Percentiles rank a stretch among this genome's conserved stretches.
phyloP scores from a whole-genome alignment of 2,113 vertebrate species.

The Columba livia region DNA sequence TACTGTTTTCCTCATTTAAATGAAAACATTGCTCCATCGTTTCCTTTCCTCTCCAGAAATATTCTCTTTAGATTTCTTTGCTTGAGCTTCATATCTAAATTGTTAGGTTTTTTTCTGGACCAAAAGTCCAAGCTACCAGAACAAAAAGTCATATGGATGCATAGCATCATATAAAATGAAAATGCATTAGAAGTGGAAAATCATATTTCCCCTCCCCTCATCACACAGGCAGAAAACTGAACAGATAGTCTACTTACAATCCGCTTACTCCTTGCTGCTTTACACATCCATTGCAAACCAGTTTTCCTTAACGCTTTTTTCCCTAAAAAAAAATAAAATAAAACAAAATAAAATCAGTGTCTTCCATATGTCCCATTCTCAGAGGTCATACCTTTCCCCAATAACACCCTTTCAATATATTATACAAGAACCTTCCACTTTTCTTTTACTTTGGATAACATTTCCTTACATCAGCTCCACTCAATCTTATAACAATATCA shows the following conservation, averaged over 20 bases:
- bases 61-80: not conserved
- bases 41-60: not conserved
- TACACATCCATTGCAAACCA: not conserved
- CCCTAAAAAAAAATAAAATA: not conserved
- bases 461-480: not conserved
- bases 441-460: not conserved
- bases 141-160: not conserved
- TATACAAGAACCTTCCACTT: not conserved
- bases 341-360: not conserved
- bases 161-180: not conserved
- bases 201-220: not conserved
- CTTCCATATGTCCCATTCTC: not conserved
- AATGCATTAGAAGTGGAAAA: not conserved
- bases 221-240: not conserved
- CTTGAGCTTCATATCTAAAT: not conserved
- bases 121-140: not conserved
- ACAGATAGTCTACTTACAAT: not conserved
- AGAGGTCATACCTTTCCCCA: not conserved
- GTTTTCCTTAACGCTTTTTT: not conserved
- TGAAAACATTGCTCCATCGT: not conserved
- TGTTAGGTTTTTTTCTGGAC: not conserved
- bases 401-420: not conserved
- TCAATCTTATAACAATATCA: fast-evolving
- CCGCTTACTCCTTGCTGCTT: not conserved
- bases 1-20: not conserved